Base-by-base conservation (phyloP, 2,888 invertebrate genomes). In the Phania funesta region DNA sequence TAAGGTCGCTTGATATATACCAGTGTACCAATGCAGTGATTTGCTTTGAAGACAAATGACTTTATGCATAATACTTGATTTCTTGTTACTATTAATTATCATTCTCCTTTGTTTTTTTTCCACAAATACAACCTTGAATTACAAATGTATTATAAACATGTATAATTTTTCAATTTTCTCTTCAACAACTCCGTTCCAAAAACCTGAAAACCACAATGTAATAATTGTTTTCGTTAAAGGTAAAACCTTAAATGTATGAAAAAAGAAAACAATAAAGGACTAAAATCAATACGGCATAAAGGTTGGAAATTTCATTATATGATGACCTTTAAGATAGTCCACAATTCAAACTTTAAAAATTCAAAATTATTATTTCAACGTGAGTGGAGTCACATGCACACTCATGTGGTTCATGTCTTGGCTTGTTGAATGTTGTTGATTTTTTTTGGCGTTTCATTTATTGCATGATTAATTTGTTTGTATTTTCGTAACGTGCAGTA, bases 171-270 rank as follows among this genome's bases (percentile, higher is more conserved):
- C 67, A 60, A 62, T 56, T 56, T 74, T 41, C 50, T 64, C 56
- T 56, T 56, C 80, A 70, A 50, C 73, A 35, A 22, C 7, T 46
- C 22, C 4, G 24, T 11, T 26, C 16, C 9, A 62, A 54, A 56
- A 62, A 64, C 50, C 67, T 38, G 32, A 68, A 75, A 80, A 76
- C 68, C 68, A 46, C 54, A 75, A 75, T 68, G 70, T 62, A 67
- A 60, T 65, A 44, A 73, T 64, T 70, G 54, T 65, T 22, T 46
- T n/a, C n/a, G n/a, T n/a, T 20, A 65, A 50, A 64, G 32, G 62
- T 48, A 26, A 48, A 73, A 54, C 5, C 41, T 16, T 1, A 44
- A 44, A 44, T 4, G 16, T 44, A 44, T 18, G 7, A 8, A 16
- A 44, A 9, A 9, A 35, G 11, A 62, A 52, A 52, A n/a, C 54